Conservation (phyloP, 2,797 vertebrate species). For the Arrhamphus sclerolepis region DNA sequence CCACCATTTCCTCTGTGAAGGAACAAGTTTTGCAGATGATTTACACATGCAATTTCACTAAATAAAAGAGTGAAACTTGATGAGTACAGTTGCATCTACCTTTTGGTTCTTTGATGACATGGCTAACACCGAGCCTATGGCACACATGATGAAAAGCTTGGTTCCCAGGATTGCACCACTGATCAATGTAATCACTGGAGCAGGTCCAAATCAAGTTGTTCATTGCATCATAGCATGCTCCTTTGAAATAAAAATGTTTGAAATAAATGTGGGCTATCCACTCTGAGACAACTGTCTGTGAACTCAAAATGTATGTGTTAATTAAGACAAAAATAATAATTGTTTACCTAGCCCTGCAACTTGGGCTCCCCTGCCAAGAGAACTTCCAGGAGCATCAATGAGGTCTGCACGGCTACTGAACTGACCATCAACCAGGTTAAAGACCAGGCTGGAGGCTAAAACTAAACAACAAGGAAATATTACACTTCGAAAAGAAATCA, state of each 20-base stretch:
- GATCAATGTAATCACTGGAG: conserved; percentile 98
- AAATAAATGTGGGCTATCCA: conserved; percentile 2
- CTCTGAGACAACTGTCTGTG: neutral
- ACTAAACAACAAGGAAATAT: conserved; percentile 75
- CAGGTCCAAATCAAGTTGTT: conserved; percentile 99
- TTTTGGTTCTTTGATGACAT: conserved; percentile 92
- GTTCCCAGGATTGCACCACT: conserved; percentile 99
- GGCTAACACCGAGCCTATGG: conserved; percentile 94
- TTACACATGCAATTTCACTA: neutral
- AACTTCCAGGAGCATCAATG: conserved; percentile 97
- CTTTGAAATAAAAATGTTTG: conserved; percentile 66
- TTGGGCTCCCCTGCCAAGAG: conserved; percentile 93
- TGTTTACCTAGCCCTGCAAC: conserved; percentile 93
- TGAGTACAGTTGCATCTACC: conserved; percentile 72
- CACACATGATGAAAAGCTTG: conserved; percentile 99
- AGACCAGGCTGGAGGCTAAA: conserved; percentile 94
- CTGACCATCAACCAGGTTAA: conserved; percentile 93
- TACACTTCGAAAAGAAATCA: neutral
- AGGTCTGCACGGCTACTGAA: conserved; percentile 96
- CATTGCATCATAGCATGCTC: conserved; percentile 94
- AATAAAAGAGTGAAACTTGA: conserved; percentile 1
- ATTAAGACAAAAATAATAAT: conserved; percentile 1
- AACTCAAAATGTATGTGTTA: neutral
- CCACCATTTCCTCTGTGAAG: conserved; percentile 88
- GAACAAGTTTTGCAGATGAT: conserved; percentile 3